Conservation (phyloP, 2,113 vertebrate genomes). For the Daphoenositta chrysoptera region DNA sequence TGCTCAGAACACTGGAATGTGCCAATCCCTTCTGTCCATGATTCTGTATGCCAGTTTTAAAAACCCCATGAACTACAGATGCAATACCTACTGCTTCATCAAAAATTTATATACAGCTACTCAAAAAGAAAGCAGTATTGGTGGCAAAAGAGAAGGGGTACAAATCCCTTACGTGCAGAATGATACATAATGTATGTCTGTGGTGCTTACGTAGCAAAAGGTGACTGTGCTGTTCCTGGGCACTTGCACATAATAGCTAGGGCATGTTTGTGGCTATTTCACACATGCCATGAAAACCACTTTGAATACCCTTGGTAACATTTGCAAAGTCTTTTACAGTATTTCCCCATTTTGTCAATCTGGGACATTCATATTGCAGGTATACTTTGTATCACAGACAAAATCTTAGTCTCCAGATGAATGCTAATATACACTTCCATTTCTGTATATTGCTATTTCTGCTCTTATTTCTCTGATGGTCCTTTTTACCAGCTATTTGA, state of each 20-base stretch:
- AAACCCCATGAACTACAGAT: neutral
- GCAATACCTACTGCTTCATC: neutral
- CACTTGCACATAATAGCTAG: neutral
- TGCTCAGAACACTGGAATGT: neutral
- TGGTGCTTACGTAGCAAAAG: neutral
- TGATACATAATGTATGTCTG: neutral
- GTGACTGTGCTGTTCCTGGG: neutral
- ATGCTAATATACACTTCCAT: neutral
- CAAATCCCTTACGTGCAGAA: neutral
- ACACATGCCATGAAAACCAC: neutral
- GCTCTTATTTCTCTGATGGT: neutral
- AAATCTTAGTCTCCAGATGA: neutral
- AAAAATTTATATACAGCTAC: neutral
- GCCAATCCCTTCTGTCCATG: neutral
- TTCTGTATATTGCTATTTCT: constrained; percentile 9
- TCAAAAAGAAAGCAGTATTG: neutral
- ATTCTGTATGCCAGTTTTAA: neutral
- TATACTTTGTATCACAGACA: neutral
- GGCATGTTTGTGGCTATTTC: neutral
- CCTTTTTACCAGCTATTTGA: constrained; percentile 2
- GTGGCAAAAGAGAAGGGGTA: neutral
- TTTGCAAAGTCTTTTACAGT: neutral
- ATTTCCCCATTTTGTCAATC: neutral
- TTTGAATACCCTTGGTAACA: neutral
- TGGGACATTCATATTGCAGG: neutral